Conservation (phyloP, 2,888 invertebrate genomes). For the Eupithecia exiguata region DNA sequence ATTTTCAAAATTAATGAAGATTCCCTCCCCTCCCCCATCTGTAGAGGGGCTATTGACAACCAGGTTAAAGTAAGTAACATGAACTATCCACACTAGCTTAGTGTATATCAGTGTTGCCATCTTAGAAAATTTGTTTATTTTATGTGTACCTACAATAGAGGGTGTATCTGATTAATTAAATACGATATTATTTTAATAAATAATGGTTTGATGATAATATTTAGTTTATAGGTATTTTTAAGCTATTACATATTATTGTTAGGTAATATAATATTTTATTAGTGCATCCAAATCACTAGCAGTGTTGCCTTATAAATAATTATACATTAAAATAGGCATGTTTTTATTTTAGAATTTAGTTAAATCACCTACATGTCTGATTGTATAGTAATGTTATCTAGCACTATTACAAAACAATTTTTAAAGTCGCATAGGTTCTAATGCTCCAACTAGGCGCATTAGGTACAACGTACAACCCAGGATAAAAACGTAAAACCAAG, state of each 20-base stretch:
- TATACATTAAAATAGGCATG: constrained; percentile 7
- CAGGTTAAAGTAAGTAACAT: background rate
- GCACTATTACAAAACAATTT: background rate
- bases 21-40: background rate
- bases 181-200: background rate
- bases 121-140: background rate
- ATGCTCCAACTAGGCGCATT: background rate
- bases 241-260: background rate
- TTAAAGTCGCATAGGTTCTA: background rate
- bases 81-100: background rate
- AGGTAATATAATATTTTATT: background rate
- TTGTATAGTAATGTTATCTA: background rate
- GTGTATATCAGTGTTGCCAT: constrained; percentile 18
- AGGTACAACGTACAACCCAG: background rate
- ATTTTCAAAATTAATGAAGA: background rate
- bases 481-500: background rate
- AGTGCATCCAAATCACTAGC: constrained; percentile 12
- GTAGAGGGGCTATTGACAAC: background rate
- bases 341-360: background rate
- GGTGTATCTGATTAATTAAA: background rate
- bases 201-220: background rate
- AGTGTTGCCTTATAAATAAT: constrained; percentile 21
- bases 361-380: background rate
- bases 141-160: background rate
- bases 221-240: background rate